Evolutionary conservation across 2,888 invertebrate species (phyloP).

Genomic region (Nezara viridula): DNA sequence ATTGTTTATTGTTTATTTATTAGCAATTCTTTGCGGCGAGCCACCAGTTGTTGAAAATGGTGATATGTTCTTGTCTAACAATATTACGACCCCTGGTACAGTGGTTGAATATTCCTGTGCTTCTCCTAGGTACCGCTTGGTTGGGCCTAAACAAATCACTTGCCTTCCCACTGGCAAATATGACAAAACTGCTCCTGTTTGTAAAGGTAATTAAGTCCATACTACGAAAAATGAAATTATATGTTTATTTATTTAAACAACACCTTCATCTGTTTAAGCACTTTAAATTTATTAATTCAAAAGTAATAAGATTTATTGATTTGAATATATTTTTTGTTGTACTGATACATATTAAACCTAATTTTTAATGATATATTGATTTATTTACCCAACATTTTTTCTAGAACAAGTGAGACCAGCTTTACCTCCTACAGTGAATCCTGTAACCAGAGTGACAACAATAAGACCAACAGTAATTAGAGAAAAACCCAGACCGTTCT

Average conservation of each 20-base stretch:
- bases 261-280: not conserved
- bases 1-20: not conserved
- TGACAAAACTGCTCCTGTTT: constrained; percentile 82
- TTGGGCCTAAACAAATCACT: constrained; percentile 77
- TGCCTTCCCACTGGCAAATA: constrained; percentile 85
- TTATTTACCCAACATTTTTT: not conserved
- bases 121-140: constrained; percentile 76
- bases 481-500: constrained; percentile 67
- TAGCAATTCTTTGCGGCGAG: constrained; percentile 81
- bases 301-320: not conserved
- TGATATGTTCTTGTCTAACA: constrained; percentile 71
- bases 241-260: not conserved
- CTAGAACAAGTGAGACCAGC: constrained; percentile 61
- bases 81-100: constrained; percentile 77
- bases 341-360: not conserved
- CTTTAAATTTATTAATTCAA: not conserved
- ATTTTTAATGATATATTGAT: not conserved
- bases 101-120: constrained; percentile 83
- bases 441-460: constrained; percentile 67
- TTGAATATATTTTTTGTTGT: not conserved
- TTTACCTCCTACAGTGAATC: constrained; percentile 56
- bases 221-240: not conserved
- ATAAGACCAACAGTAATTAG: constrained; percentile 65
- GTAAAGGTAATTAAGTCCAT: constrained; percentile 71
- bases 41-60: constrained; percentile 79